Evolutionary conservation across 2,797 vertebrate species (phyloP), one percentile per base, ranked within the genome.

Genomic region (Eulemur rubriventer): DNA sequence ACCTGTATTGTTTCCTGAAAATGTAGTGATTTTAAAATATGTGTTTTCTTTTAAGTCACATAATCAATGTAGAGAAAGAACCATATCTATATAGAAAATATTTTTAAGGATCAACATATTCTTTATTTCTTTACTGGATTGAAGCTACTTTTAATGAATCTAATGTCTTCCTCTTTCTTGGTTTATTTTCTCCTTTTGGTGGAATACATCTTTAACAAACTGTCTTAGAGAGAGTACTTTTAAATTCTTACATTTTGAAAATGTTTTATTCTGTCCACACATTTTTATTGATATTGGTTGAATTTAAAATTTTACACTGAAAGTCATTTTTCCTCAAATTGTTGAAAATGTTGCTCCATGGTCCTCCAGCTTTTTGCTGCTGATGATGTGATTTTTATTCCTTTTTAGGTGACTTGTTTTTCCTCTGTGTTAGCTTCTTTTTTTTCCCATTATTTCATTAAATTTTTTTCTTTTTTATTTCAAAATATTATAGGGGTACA

Each of bases 261-360:
- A 59, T 65, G 41, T 91, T 94, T 14, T 88, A 18, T 94, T 95
- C 30, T 92, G 5, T 41, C 18, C 6, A 70, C 48, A 78, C 16
- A 85, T 94, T 95, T 95, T 93, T 55, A 61, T 69, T 50, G 7
- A 86, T 86, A 22, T 65, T 86, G n/a, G 13, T 61, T 82, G 55
- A 46, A 95, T 70, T 95, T 89, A 85, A 65, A 93, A 80, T 84
- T 96, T 94, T 94, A 90, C 63, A 30, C 59, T 35, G 12, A 92
- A 95, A 83, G 28, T 91, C 4, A 50, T 65, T 95, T 78, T 93
- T 93, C 35, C 41, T 69, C 28, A 96, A 55, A 73, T 89, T 26
- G 33, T 76, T 61, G 57, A 76, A 67, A 17, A 12, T 35, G 65
- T 35, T 80, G 26, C 24, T 91, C 33, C 52, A 16, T 80, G 18